These are phyloP conservation scores for Globicephala melas DNA, from an alignment of 2,113 vertebrate genomes.

Conservation along the genomic window DNA sequence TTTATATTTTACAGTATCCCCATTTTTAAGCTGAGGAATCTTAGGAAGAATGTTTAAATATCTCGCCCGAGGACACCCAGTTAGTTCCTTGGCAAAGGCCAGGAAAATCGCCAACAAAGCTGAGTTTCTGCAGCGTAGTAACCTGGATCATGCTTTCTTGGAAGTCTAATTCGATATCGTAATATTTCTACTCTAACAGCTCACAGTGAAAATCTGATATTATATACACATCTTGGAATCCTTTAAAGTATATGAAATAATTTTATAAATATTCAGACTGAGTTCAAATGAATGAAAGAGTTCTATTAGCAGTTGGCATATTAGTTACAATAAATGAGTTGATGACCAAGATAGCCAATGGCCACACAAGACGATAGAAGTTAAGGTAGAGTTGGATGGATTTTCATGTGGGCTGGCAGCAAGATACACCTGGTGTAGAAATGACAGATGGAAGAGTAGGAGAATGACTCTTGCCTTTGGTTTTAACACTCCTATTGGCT, in stretches of 20 bases:
- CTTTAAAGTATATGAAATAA: slow-evolving; percentile 9
- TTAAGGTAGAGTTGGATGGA: not conserved
- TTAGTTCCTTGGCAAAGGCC: not conserved
- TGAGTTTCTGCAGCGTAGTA: not conserved
- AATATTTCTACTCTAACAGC: not conserved
- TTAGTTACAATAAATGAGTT: not conserved
- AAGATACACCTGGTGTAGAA: not conserved
- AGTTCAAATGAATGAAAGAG: not conserved
- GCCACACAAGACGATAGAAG: not conserved
- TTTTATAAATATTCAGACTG: not conserved
- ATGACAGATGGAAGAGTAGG: not conserved
- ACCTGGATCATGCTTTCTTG: not conserved
- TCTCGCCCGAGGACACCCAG: not conserved
- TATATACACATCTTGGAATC: not conserved
- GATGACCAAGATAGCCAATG: not conserved
- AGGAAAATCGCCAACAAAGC: not conserved
- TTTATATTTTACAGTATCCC: not conserved
- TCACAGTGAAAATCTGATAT: not conserved
- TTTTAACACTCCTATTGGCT: not conserved
- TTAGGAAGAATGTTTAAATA: not conserved
- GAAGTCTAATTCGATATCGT: not conserved
- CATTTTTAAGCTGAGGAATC: not conserved
- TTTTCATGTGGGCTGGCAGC: not conserved
- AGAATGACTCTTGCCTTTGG: not conserved
- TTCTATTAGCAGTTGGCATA: not conserved